phyloP scores from a whole-genome alignment of 2,888 invertebrate genomes.

The Polia nebulosa region DNA sequence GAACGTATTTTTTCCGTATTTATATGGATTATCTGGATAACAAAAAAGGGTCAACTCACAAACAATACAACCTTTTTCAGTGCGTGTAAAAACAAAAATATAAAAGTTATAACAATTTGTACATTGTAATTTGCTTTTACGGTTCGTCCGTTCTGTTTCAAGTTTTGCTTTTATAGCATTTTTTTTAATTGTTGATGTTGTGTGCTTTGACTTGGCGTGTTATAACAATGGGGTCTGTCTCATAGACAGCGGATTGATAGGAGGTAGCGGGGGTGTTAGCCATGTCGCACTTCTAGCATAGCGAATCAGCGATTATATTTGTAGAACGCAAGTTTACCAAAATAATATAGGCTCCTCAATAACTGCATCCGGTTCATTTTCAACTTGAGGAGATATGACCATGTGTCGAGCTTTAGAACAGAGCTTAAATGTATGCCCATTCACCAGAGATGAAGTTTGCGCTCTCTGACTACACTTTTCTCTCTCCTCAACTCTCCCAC shows the following conservation, averaged over 20 bases:
- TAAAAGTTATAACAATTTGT: constrained; percentile 57
- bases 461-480: too few species aligned
- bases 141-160: constrained; percentile 15
- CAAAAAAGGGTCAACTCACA: constrained; percentile 56
- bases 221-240: neutral
- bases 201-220: neutral
- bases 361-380: too few species aligned
- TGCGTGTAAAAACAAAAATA: constrained; percentile 37
- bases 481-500: too few species aligned
- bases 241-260: neutral
- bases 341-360: too few species aligned
- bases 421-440: too few species aligned
- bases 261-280: too few species aligned
- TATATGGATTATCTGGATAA: constrained; percentile 62
- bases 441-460: too few species aligned
- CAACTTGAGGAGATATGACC: too few species aligned
- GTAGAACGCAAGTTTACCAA: too few species aligned
- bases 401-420: too few species aligned
- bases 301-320: neutral
- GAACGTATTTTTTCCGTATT: constrained; percentile 57
- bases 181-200: constrained; percentile 14
- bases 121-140: constrained; percentile 49
- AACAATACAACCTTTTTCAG: constrained; percentile 58
- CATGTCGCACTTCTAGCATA: too few species aligned
- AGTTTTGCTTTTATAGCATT: constrained; percentile 23